Evolutionary conservation across 2,888 invertebrate species (phyloP), one percentile per base, ranked within the genome.

Genomic region (Cheilosia vernalis): DNA sequence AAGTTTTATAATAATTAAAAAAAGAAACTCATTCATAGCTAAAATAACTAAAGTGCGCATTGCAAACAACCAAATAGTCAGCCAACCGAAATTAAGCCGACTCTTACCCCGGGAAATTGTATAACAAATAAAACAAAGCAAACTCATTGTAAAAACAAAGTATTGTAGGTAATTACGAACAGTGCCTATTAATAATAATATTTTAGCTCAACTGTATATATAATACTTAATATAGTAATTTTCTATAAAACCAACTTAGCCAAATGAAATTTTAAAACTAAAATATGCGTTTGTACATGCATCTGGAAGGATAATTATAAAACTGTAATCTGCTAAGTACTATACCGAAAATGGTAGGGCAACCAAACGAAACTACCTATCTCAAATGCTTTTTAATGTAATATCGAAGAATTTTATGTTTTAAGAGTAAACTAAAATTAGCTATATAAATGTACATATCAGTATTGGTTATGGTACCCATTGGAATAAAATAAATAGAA

Each of bases 111-210:
- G n/a, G 15, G 40, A 53, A 44, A 66, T 15, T 17, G 9, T 2
- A 19, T 17, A 63, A 33, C 40, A 47, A 40, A 37, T 15, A 53
- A 30, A 30, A 40, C 10, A 53, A 30, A 30, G 10, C 6, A 63
- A 55, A 30, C 58, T 67, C 55, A 40, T 74, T 83, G 61, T 77
- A 82, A 70, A 81, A 70, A 70, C 19, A 44, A 55, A 77, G 19
- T 51, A 79, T 72, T 80, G 60, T 85, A 85, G 85, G 85, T 85
- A 85, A 85, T 74, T 85, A 63, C 72, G 80, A 80, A 80, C 66
- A 85, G 85, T 85, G 85, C 85, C 85, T 85, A 85, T 77, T 63
- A 79, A 70, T 44, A 72, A 63, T 56, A 72, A 47, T 47, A 47
- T 47, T 17, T 70, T 49, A 79, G 55, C 55, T 40, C 44, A 51